phyloP scores from a whole-genome alignment of 2,888 invertebrate species.

The Tanypteryx hageni region DNA sequence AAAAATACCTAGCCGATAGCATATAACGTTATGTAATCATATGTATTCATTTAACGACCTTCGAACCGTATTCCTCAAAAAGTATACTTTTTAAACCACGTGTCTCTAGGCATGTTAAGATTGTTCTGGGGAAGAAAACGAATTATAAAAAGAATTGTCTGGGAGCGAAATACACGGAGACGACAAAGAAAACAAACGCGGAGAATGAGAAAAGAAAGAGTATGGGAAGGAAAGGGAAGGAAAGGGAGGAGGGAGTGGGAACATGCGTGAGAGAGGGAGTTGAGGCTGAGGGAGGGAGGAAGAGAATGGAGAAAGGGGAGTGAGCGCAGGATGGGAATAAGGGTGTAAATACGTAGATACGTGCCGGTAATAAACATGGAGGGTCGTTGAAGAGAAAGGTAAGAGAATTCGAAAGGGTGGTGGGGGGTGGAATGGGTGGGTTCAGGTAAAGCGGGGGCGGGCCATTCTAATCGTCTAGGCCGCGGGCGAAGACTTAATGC shows the following conservation, averaged over 20 bases:
- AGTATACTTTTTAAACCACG: not conserved
- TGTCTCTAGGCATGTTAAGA: not conserved
- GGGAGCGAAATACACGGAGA: not conserved
- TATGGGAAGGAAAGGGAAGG: no score
- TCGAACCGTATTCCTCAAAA: not conserved
- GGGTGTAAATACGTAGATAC: not conserved
- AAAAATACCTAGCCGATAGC: not conserved
- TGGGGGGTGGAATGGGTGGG: not conserved
- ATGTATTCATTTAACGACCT: not conserved
- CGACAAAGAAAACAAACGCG: not conserved
- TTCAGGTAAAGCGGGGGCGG: constrained; percentile 21
- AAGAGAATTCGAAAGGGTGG: not conserved
- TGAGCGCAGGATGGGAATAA: no score
- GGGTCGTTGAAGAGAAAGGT: not conserved
- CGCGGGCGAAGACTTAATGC: constrained; percentile 32
- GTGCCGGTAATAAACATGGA: not conserved
- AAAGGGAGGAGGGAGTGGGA: no score
- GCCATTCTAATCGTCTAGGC: constrained; percentile 15
- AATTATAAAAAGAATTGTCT: not conserved
- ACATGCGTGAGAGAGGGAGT: no score
- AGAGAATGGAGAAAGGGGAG: no score
- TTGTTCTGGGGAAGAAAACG: not conserved
- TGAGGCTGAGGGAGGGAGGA: no score
- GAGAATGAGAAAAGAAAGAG: not conserved
- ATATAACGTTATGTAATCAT: not conserved